Conservation (phyloP, 2,113 vertebrate species). For the Diphyllodes magnificus region DNA sequence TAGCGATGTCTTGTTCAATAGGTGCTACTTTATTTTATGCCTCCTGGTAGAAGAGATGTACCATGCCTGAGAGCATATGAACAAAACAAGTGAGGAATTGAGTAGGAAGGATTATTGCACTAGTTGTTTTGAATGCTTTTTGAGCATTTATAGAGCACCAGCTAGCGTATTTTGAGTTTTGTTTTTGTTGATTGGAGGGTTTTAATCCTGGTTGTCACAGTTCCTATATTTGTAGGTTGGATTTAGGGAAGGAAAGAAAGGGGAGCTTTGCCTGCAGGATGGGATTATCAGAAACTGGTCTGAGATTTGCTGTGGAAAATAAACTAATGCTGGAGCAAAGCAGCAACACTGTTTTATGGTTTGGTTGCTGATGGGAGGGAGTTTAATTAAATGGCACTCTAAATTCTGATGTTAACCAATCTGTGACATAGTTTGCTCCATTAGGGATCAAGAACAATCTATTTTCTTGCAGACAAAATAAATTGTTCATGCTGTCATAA, state of each 20-base stretch:
- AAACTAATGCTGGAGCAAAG: background rate
- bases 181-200: background rate
- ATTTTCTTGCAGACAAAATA: background rate
- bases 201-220: slow-evolving; percentile 28
- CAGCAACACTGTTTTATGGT: background rate
- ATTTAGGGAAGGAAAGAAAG: slow-evolving; percentile 4
- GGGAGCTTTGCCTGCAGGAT: background rate
- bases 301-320: background rate
- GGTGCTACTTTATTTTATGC: slow-evolving; percentile 15
- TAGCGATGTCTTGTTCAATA: slow-evolving; percentile 36
- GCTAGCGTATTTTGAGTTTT: background rate
- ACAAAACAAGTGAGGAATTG: background rate
- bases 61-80: background rate
- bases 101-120: slow-evolving; percentile 27
- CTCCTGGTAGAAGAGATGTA: background rate
- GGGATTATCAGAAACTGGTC: slow-evolving; percentile 17
- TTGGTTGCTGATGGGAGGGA: background rate
- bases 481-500: background rate
- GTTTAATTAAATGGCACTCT: background rate
- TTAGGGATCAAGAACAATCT: background rate
- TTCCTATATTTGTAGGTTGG: background rate
- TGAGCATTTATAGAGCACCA: background rate
- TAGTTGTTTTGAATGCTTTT: background rate
- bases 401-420: background rate
- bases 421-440: background rate